Conservation (phyloP, 2,113 vertebrate species). For the Eptesicus fuscus region DNA sequence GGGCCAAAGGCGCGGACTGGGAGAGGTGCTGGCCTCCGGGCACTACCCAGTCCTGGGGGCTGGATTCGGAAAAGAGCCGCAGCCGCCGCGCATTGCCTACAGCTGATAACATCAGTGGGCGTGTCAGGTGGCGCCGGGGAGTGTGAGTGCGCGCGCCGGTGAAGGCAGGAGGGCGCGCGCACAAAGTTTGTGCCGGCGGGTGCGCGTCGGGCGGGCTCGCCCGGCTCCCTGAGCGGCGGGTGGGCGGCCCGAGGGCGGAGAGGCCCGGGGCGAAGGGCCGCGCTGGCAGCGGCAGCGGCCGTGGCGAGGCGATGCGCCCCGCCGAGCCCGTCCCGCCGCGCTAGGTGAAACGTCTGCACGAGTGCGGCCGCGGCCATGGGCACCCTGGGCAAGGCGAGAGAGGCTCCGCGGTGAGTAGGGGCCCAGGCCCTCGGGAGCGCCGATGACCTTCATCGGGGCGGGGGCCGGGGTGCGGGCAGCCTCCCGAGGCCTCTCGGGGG, state of each 20-base stretch:
- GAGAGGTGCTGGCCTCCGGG: neutral
- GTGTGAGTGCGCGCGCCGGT: neutral
- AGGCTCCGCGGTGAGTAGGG: constrained; percentile 73
- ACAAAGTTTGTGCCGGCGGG: constrained; percentile 58
- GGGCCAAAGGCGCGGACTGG: neutral
- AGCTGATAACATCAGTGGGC: constrained; percentile 38
- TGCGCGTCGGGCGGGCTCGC: constrained; percentile 8
- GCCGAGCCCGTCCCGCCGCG: constrained; percentile 41
- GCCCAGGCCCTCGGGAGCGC: neutral
- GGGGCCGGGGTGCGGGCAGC: neutral
- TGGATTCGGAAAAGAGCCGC: constrained; percentile 21
- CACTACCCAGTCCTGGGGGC: neutral
- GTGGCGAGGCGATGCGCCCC: constrained; percentile 55
- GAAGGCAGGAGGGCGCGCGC: constrained; percentile 3
- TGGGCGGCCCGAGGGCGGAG: neutral
- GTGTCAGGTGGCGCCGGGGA: constrained; percentile 51
- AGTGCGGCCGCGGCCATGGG: constrained; percentile 74
- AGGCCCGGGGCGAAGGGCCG: neutral
- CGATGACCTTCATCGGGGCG: neutral
- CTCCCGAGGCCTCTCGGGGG: neutral
- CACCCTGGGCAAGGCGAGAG: constrained; percentile 72
- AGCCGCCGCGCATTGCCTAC: constrained; percentile 8
- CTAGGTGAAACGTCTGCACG: constrained; percentile 45
- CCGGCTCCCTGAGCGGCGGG: neutral
- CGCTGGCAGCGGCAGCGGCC: neutral